Evolutionary conservation across 2,113 vertebrate species (phyloP).

Genomic region (Campylomormyrus numenius): DNA sequence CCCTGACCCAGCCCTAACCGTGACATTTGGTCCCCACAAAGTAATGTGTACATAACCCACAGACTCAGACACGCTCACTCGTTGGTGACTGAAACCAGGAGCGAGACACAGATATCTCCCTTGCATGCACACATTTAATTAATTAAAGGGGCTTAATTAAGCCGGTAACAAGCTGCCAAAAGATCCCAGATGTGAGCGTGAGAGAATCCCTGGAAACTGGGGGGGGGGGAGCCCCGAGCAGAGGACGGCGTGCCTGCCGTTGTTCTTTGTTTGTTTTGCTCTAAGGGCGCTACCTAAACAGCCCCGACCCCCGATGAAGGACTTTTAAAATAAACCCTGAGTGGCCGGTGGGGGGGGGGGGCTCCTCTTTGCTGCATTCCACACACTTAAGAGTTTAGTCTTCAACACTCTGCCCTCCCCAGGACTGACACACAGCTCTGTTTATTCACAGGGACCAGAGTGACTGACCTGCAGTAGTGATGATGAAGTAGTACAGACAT

Average conservation of each 20-base stretch:
- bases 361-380: neutral
- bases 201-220: neutral
- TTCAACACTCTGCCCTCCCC: neutral
- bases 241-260: too few species aligned
- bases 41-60: neutral
- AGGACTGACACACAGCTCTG: neutral
- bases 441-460: neutral
- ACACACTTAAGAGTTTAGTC: neutral
- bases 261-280: neutral
- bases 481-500: neutral
- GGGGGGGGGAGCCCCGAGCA: neutral
- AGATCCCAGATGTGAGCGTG: neutral
- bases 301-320: neutral
- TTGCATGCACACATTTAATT: conserved; percentile 12
- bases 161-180: conserved; percentile 28
- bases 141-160: conserved; percentile 59
- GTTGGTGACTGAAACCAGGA: neutral
- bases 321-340: neutral
- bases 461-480: neutral
- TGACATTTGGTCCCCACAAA: neutral
- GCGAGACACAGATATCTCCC: conserved; percentile 13
- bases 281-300: neutral
- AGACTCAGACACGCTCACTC: conserved; percentile 13
- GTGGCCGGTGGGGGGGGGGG: neutral
- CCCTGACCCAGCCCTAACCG: neutral